Percentiles rank a stretch among this genome's conserved stretches.
These are phyloP conservation scores for Eupithecia centaureata DNA, from an alignment of 2,888 invertebrate species.

Conservation along the genomic window DNA sequence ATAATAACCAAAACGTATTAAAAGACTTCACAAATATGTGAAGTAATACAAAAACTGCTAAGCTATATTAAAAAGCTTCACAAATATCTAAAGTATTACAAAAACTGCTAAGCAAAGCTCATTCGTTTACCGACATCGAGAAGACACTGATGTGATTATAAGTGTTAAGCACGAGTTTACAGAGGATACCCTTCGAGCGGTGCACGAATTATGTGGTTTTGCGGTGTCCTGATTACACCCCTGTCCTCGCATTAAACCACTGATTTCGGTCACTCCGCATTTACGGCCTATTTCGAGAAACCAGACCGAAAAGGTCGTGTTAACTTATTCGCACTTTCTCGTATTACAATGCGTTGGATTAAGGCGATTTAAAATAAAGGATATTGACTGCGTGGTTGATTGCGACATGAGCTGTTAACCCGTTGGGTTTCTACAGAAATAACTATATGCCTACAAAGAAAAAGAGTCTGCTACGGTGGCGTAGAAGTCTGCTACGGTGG, in stretches of 20 bases:
- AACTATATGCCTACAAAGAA: neutral
- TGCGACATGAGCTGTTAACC: neutral
- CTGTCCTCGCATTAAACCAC: constrained; percentile 37
- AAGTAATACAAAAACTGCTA: no score
- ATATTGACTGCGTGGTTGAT: no score
- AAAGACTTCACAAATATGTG: no score
- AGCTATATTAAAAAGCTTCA: no score
- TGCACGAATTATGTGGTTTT: constrained; percentile 44
- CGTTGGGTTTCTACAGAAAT: neutral
- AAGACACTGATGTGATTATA: constrained; percentile 41
- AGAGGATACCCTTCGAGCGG: constrained; percentile 40
- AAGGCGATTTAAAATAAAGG: neutral
- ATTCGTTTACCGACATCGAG: constrained; percentile 12
- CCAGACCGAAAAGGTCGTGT: constrained; percentile 8
- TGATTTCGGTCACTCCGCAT: constrained; percentile 33
- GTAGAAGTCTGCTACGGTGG: neutral
- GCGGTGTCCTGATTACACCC: constrained; percentile 41
- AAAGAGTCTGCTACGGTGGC: neutral
- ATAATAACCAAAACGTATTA: no score
- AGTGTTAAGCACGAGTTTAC: constrained; percentile 41
- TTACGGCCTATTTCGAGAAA: constrained; percentile 18
- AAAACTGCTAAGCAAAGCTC: neutral
- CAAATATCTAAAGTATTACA: neutral
- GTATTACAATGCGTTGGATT: neutral
- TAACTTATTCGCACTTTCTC: constrained; percentile 9